Evolutionary conservation across 1,140 invertebrate genomes (phyloP), one percentile per base, ranked within the genome.

Genomic region (Oreohelix idahoensis): DNA sequence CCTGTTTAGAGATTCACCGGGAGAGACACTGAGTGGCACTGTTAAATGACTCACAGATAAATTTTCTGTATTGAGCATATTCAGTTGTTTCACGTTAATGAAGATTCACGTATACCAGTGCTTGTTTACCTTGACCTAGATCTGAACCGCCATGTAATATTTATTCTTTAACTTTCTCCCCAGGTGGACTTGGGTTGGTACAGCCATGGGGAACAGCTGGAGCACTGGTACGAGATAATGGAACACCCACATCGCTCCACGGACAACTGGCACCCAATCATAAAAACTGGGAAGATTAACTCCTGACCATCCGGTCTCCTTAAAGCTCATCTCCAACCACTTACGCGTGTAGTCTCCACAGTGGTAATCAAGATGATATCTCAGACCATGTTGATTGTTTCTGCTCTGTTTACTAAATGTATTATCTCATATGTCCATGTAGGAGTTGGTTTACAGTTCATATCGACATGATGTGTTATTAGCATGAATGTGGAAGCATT

Each of bases 211-310:
- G 89, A 91, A 82, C 89, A 90, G 69, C 81, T 91, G 35, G 89
- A 90, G 53, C 90, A 91, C 81, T 91, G 90, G 90, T 91, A 90
- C 76, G 89, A 91, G 71, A 91, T 91, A 45, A 91, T 91, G 90
- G 90, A 91, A 81, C 90, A 91, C 71, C 90, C 90, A n/a, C 90
- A 91, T 70, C 81, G 90, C 23, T 87, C 90, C 15, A 88, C 90
- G 17, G 90, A 91, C 84, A 87, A 90, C 84, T 91, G 90, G 90
- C 89, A 91, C 85, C 87, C 89, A 1, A 88, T 91, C 73, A 91
- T 91, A 84, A 91, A 91, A 79, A 90, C 89, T 1, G 89, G 88
- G 73, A 91, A 91, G 84, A 89, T 90, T 49, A 85, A 83, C 17
- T 90, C 89, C 58, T 91, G 88, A 91, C 83, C 51, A 17, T 15